phyloP scores from a whole-genome alignment of 2,113 vertebrate genomes.

The Gavialis gangeticus region DNA sequence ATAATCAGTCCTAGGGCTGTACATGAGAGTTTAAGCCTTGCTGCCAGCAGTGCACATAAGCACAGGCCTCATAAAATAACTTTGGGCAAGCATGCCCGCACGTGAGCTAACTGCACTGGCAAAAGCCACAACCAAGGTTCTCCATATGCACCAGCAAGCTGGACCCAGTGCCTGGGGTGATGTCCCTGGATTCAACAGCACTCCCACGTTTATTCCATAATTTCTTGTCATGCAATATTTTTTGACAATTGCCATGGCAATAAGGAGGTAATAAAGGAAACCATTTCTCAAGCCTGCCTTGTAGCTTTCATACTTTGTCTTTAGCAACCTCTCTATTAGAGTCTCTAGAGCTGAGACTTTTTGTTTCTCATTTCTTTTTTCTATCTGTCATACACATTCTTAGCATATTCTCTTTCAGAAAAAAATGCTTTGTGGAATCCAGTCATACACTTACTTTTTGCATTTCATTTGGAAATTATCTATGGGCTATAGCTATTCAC shows the following conservation, averaged over 20 bases:
- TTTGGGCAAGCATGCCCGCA: background rate
- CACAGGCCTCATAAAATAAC: background rate
- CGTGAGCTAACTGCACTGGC: background rate
- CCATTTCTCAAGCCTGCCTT: background rate
- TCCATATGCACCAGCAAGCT: background rate
- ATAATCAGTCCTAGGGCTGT: background rate
- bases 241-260: background rate
- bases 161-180: fast-evolving
- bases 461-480: fast-evolving
- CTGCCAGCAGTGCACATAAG: background rate
- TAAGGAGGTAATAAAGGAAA: background rate
- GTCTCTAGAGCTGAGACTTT: background rate
- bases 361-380: background rate
- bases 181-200: background rate
- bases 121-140: background rate
- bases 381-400: background rate
- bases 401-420: background rate
- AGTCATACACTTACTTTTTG: background rate
- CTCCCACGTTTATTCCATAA: fast-evolving
- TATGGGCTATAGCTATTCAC: background rate
- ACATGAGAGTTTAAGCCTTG: background rate
- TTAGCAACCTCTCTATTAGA: background rate
- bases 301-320: background rate
- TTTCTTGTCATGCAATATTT: background rate
- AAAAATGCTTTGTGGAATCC: background rate